A percentile compares a stretch with the other conserved stretches of the same genome.
These are phyloP conservation scores for Lagenorhynchus albirostris DNA, from an alignment of 2,113 vertebrate genomes.

Conservation along the genomic window DNA sequence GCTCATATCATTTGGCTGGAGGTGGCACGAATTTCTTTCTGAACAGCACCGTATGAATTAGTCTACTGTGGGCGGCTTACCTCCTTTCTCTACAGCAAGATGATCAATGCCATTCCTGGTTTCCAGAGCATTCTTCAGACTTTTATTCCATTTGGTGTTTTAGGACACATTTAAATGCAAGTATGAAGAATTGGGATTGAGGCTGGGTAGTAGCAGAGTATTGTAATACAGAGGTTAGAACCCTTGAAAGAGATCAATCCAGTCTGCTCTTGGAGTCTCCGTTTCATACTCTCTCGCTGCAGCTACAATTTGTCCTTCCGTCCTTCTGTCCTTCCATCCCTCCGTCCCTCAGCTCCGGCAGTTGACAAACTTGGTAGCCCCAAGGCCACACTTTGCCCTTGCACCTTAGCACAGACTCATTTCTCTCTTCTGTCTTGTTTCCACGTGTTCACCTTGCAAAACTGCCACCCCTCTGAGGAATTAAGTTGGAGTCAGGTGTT, in stretches of 20 bases:
- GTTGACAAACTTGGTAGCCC: background rate
- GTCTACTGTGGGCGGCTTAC: background rate
- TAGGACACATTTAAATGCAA: background rate
- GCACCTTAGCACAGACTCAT: background rate
- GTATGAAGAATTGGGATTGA: background rate
- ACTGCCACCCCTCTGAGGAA: background rate
- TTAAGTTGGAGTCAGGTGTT: background rate
- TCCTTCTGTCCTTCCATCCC: background rate
- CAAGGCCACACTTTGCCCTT: too few species aligned
- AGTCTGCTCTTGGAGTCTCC: accelerated
- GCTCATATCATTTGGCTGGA: background rate
- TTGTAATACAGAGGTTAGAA: background rate
- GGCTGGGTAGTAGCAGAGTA: background rate
- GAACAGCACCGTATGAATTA: accelerated
- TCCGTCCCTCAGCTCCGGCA: background rate
- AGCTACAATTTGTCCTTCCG: background rate
- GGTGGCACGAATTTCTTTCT: background rate
- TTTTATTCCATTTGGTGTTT: background rate
- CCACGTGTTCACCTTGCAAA: background rate
- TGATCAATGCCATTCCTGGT: background rate
- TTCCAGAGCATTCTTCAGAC: background rate
- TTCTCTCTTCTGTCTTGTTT: too few species aligned
- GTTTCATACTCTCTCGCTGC: background rate
- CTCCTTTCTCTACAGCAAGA: background rate
- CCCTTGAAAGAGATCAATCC: background rate